Evolutionary conservation across 2,113 vertebrate genomes (phyloP).

Genomic region (Antechinus stuartii): DNA sequence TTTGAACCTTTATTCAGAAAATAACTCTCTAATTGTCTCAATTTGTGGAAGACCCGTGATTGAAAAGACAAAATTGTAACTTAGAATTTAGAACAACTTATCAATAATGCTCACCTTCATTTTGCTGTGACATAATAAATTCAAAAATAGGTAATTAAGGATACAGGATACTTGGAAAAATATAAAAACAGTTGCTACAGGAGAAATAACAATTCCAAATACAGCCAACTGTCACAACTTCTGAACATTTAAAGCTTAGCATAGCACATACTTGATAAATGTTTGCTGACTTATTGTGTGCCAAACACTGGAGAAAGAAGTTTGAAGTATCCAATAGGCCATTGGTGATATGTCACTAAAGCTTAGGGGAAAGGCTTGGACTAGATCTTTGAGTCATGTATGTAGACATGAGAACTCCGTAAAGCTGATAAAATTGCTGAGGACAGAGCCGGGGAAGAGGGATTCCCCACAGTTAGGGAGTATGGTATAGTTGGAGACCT

Average conservation of each 20-base stretch:
- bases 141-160: neutral
- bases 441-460: neutral
- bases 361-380: neutral
- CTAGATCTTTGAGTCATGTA: neutral
- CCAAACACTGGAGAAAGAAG: neutral
- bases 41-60: neutral
- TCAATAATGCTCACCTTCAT: neutral
- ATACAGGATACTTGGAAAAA: neutral
- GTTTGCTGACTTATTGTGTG: neutral
- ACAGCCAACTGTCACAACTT: slow-evolving; percentile 3
- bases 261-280: neutral
- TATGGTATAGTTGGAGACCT: neutral
- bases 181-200: neutral
- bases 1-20: slow-evolving; percentile 42
- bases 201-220: slow-evolving; percentile 38
- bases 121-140: neutral
- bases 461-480: neutral
- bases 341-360: neutral
- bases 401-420: neutral
- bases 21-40: neutral
- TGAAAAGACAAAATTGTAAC: slow-evolving; percentile 12
- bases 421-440: neutral
- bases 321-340: neutral
- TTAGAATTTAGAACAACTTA: neutral
- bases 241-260: neutral